Percentiles rank a stretch among this genome's conserved stretches.
These are phyloP conservation scores for Microctenopoma lineatum DNA, from an alignment of 2,797 vertebrate species.

Conservation along the genomic window DNA sequence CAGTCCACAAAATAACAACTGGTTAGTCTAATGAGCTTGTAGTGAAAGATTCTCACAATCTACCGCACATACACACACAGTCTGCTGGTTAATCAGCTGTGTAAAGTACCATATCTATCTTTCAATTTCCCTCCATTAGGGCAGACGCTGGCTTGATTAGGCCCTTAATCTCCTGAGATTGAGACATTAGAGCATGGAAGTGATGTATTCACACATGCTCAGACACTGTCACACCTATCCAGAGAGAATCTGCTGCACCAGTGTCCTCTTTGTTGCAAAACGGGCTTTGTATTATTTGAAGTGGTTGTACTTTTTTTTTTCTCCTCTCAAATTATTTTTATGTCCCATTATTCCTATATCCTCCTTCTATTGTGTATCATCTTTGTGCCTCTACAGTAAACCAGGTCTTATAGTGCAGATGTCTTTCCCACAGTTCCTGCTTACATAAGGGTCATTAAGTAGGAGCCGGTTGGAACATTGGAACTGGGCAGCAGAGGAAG, in stretches of 20 bases:
- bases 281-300: not conserved
- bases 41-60: slow-evolving; percentile 42
- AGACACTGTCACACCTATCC: slow-evolving; percentile 40
- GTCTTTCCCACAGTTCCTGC: slow-evolving; percentile 49
- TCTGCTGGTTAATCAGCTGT: slow-evolving; percentile 95
- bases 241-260: slow-evolving; percentile 32
- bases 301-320: not conserved
- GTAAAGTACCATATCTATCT: slow-evolving; percentile 95
- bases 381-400: slow-evolving; percentile 30
- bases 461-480: slow-evolving; percentile 28
- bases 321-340: slow-evolving; percentile 6
- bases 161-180: slow-evolving; percentile 92
- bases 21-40: slow-evolving; percentile 49
- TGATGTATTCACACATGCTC: slow-evolving; percentile 67
- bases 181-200: slow-evolving; percentile 76
- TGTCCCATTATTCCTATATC: slow-evolving; percentile 13
- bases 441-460: slow-evolving; percentile 49
- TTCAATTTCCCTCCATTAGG: slow-evolving; percentile 96
- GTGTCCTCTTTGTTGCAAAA: slow-evolving; percentile 26
- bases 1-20: slow-evolving; percentile 41
- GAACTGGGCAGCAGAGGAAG: slow-evolving; percentile 33
- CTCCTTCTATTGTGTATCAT: slow-evolving; percentile 17
- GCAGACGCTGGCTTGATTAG: slow-evolving; percentile 96
- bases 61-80: slow-evolving; percentile 35
- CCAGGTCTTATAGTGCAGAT: slow-evolving; percentile 26